phyloP scores from a whole-genome alignment of 2,888 invertebrate species.

The Petrophora chlorosata region DNA sequence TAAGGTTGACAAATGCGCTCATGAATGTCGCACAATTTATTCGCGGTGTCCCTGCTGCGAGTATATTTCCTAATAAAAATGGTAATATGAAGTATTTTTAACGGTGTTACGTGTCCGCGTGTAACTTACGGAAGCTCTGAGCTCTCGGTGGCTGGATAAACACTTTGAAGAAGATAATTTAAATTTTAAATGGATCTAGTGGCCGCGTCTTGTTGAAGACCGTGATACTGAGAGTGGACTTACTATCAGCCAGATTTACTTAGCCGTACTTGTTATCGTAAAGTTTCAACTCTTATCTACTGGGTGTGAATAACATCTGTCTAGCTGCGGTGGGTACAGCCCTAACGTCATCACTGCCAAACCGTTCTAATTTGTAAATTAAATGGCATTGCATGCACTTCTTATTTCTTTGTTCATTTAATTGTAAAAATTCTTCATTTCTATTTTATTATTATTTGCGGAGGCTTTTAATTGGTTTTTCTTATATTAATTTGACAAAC shows the following conservation, averaged over 20 bases:
- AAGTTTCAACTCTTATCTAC: too few relatives aligned
- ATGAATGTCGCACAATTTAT: conserved; percentile 68
- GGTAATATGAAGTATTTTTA: conserved; percentile 70
- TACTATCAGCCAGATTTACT: conserved; percentile 12
- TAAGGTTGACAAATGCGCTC: conserved; percentile 68
- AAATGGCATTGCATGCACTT: too few relatives aligned
- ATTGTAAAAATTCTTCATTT: too few relatives aligned
- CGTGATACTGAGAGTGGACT: conserved; percentile 12
- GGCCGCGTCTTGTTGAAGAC: conserved; percentile 24
- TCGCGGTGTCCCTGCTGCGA: conserved; percentile 52
- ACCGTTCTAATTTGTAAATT: too few relatives aligned
- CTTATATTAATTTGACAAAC: too few relatives aligned
- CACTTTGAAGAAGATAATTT: conserved; percentile 42
- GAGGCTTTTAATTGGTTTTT: too few relatives aligned
- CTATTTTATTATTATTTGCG: too few relatives aligned
- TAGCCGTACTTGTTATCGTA: background rate
- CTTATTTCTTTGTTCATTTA: too few relatives aligned
- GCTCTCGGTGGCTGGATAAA: conserved; percentile 40
- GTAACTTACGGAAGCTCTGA: conserved; percentile 31
- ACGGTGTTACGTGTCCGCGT: conserved; percentile 52
- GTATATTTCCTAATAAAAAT: conserved; percentile 77
- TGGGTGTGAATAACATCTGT: too few relatives aligned
- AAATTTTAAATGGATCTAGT: conserved; percentile 33
- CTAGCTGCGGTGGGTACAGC: too few relatives aligned
- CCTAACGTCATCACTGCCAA: too few relatives aligned